Base-by-base conservation (phyloP, 2,113 vertebrate species). In the Fulica atra region DNA sequence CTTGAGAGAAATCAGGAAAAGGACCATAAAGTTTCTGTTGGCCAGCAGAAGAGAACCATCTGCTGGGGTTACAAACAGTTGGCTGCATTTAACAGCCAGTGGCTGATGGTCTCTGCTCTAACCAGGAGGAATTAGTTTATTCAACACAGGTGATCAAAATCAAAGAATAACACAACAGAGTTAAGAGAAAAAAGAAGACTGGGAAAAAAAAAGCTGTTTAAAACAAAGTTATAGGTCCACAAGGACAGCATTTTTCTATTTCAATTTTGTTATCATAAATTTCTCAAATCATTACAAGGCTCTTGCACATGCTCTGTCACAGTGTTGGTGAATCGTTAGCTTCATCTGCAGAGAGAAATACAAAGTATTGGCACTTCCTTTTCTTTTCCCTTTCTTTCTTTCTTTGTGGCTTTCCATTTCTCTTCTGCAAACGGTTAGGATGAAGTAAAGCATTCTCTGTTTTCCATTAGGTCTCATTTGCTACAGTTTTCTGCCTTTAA, bases 381-480 rank as follows among this genome's bases (percentile, higher is more conserved):
- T 73, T 69, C 69, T 86, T 87, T 93, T 91, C 89, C 66, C 89
- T 95, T 87, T 86, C 88, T 96, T 87, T 86, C 88, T 96, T 93
- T 94, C 92, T 85, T 92, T 95, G 71, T 90, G 85, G 87, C 91
- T 94, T 96, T 97, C 90, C 93, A 42, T 97, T 97, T 97, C 81
- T 98, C 44, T 71, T 96, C 93, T 93, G 84, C 95, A 88, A 95
- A 89, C 95, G 96, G 95, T 95, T 95, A 95, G 95, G 94, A 88
- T 92, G 89, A 97, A 97, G 88, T 95, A 96, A 97, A 97, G 96
- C 92, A 95, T 96, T 96, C 96, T 97, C 93, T 98, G 98, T 98
- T 98, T 98, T 98, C 97, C 98, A 98, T 98, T 98, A 98, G 98
- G 93, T 97, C 97, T 98, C 98, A 98, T 98, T 98, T 97, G 98